Evolutionary conservation across 1,140 invertebrate species (phyloP).

Genomic region (Nephila pilipes): DNA sequence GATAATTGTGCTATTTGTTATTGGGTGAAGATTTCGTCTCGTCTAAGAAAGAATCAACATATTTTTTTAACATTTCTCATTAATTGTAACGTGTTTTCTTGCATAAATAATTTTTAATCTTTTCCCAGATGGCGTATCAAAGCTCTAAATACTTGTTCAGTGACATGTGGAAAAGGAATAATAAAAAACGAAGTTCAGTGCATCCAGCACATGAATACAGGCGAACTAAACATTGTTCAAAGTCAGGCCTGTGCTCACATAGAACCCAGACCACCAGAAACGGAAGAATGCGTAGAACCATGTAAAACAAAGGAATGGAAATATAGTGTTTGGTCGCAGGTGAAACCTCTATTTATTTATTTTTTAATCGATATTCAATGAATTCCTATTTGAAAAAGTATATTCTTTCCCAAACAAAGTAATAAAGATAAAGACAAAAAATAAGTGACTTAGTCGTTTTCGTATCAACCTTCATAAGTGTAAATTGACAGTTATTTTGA

Average conservation of each 20-base stretch:
- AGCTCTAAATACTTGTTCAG: conserved; percentile 86
- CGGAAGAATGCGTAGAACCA: conserved; percentile 85
- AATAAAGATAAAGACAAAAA: no score
- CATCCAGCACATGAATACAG: conserved; percentile 79
- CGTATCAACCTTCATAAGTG: no score
- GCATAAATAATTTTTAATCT: neutral
- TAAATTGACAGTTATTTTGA: no score
- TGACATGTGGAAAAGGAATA: conserved; percentile 86
- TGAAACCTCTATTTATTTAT: conserved; percentile 76
- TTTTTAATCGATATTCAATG: no score
- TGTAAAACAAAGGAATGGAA: conserved; percentile 87
- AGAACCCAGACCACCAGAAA: conserved; percentile 82
- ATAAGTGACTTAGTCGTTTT: no score
- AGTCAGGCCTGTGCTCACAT: conserved; percentile 83
- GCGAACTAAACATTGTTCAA: conserved; percentile 75
- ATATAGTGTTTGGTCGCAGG: conserved; percentile 87
- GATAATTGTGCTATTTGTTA: neutral
- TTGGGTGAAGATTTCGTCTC: neutral
- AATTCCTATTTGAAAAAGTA: no score
- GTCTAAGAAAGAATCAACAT: neutral
- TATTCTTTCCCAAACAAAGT: no score
- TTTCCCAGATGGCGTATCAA: conserved; percentile 83
- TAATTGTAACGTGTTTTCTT: no score
- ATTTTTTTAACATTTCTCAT: no score
- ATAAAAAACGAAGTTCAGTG: conserved; percentile 83